Conservation (phyloP, 2,113 vertebrate species). For the Silurus asotus region DNA sequence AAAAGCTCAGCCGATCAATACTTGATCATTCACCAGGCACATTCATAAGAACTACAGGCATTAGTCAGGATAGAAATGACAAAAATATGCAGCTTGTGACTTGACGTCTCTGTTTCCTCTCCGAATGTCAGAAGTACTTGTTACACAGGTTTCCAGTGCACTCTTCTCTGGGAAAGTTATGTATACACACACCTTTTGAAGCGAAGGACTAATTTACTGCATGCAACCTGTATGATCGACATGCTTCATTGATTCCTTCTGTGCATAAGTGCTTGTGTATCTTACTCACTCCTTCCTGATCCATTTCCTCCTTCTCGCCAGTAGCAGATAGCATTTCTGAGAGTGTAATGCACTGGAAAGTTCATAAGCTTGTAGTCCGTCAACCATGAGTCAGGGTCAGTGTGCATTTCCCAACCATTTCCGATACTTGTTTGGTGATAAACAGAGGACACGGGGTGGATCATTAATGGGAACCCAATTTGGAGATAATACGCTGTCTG, state of each 20-base stretch:
- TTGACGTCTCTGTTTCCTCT: slow-evolving; percentile 15
- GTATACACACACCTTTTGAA: not conserved
- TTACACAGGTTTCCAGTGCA: not conserved
- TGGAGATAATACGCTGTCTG: not conserved
- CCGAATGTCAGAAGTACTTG: not conserved
- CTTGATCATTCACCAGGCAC: slow-evolving; percentile 35
- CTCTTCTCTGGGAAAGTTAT: slow-evolving; percentile 2
- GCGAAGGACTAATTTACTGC: slow-evolving; percentile 11
- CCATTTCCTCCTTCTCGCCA: slow-evolving; percentile 26
- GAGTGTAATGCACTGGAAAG: not conserved
- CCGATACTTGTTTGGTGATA: slow-evolving; percentile 24
- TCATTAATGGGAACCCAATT: slow-evolving; percentile 40
- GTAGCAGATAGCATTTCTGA: slow-evolving; percentile 26
- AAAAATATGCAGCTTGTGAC: not conserved
- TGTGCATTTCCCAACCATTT: slow-evolving; percentile 1
- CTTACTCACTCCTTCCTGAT: not conserved
- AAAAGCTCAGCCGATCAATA: slow-evolving; percentile 49
- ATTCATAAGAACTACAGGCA: not conserved
- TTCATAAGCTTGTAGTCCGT: not conserved
- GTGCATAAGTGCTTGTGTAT: not conserved
- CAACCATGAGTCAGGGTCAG: slow-evolving; percentile 9
- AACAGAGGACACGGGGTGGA: slow-evolving; percentile 31
- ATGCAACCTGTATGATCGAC: not conserved
- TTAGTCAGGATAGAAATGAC: not conserved
- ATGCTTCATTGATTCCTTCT: slow-evolving; percentile 25